Base-by-base conservation (phyloP, 2,113 vertebrate genomes). In the Solea solea region DNA sequence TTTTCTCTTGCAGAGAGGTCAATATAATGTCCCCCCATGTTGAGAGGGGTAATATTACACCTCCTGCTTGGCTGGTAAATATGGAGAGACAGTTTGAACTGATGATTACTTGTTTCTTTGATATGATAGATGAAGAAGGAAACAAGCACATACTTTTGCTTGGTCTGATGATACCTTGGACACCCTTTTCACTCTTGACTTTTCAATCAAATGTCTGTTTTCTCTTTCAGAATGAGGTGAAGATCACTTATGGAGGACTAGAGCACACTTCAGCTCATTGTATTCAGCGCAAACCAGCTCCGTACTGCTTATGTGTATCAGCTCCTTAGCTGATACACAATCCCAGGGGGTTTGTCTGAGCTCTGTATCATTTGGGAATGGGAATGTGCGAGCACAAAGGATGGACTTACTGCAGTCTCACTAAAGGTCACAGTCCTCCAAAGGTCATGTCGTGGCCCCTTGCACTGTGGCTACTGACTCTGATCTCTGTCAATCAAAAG, bases 161-260 rank as follows among this genome's bases (percentile, higher is more conserved):
- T 16, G 16, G 39, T 65, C 28, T 77, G 68, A 82, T 62, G 40
- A 74, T 66, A 82, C 60, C 49, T 54, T 68, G 12, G 72, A 73
- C 64, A 25, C 58, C 50, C 7, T 53, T 48, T 57, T 60, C 53
- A 9, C 39, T 39, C 54, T 72, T 71, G 54, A 73, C 45, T 62
- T 64, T 59, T 60, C 68, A 76, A 79, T 82, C 62, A 64, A 64
- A 80, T 59, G 4, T 80, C 55, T 76, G 11, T 82, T 69, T 65
- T 71, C 15, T 78, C 81, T 94, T 93, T 73, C 92, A 98, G 96
- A 94, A 93, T 88, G 93, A 97, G 96, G 95, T 97, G 94, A 96
- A 90, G 86, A 86, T 72, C 78, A 0, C 45, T 67, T 46, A 28
- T 63, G 25, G 51, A 41, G 51, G 55, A 78, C 56, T 49, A 74